Evolutionary conservation across 2,888 invertebrate species (phyloP), one percentile per base, ranked within the genome.

Genomic region (Lasioglossum pauxillum): DNA sequence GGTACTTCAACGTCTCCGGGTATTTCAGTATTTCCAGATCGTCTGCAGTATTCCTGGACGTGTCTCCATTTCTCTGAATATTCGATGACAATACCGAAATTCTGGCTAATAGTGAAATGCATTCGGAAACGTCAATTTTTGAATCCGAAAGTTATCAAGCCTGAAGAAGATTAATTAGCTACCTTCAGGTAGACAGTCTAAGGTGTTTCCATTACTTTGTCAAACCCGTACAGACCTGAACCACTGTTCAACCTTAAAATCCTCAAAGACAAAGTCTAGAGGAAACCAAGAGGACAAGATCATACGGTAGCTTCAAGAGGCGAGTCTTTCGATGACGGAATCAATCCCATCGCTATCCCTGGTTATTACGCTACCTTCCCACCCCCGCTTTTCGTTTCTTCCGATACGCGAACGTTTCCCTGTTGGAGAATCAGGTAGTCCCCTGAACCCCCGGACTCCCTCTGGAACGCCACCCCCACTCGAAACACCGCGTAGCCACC

Each of bases 371-470:
- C 71, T 60, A 57, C 79, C 49, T 35, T 44, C 72, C 73, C 82
- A 67, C 71, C 85, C 74, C 72, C 80, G 78, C 84, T 89, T 91
- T 91, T 90, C 90, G 88, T 91, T 92, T 91, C 91, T 91, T 93
- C 89, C 92, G 90, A 93, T 93, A 92, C 90, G 89, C 91, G 92
- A 93, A 92, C 91, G 92, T 93, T 89, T 92, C 85, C 78, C 82
- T 82, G 84, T 19, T 38, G 75, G 79, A 79, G 78, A 88, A 88
- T 88, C 87, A 89, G 85, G 84, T 86, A 89, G 38, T 46, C 80
- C 75, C 85, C 69, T 73, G 64, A 41, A 60, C 49, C 44, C 44
- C 60, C 35, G 19, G 19, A 19, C n/a, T 27, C 38, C 27, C 44
- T 73, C 76, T 73, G 73, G 82, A 38, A 44, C 44, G 14, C 80